A percentile compares a stretch with the other conserved stretches of the same genome.
phyloP scores from a whole-genome alignment of 2,888 invertebrate genomes.

The Apotomis turbidana region DNA sequence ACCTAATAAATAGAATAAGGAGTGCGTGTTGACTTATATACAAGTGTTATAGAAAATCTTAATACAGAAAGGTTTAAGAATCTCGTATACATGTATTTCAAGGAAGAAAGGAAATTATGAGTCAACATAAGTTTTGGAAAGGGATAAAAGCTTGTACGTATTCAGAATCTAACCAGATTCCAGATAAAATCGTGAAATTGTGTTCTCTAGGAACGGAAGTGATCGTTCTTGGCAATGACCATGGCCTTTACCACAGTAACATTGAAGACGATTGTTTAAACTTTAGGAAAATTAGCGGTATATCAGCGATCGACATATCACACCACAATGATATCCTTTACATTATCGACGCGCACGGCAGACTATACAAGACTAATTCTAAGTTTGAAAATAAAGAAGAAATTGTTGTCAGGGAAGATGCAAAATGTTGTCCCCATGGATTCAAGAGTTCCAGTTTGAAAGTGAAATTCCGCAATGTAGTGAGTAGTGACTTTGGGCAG shows the following conservation, averaged over 20 bases:
- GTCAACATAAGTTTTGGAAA: slow-evolving; percentile 79
- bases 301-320: slow-evolving; percentile 86
- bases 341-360: slow-evolving; percentile 85
- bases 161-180: slow-evolving; percentile 67
- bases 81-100: slow-evolving; percentile 54
- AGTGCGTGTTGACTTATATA: slow-evolving; percentile 16
- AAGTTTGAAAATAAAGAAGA: slow-evolving; percentile 84
- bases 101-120: slow-evolving; percentile 68
- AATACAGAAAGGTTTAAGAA: slow-evolving; percentile 46
- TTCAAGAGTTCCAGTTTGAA: slow-evolving; percentile 85
- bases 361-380: slow-evolving; percentile 83
- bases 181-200: slow-evolving; percentile 77
- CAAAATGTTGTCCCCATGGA: slow-evolving; percentile 86
- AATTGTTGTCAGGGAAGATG: slow-evolving; percentile 85
- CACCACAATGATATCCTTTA: slow-evolving; percentile 84
- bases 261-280: slow-evolving; percentile 68
- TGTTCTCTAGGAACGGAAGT: slow-evolving; percentile 70
- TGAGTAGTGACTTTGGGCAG: slow-evolving; percentile 85
- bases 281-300: slow-evolving; percentile 77
- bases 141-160: slow-evolving; percentile 70
- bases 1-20: slow-evolving; percentile 41
- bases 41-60: slow-evolving; percentile 11
- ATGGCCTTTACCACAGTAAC: slow-evolving; percentile 74
- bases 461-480: slow-evolving; percentile 85
- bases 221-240: slow-evolving; percentile 76